Base-by-base conservation (phyloP, 2,797 vertebrate genomes). In the Emydoidea blandingii region DNA sequence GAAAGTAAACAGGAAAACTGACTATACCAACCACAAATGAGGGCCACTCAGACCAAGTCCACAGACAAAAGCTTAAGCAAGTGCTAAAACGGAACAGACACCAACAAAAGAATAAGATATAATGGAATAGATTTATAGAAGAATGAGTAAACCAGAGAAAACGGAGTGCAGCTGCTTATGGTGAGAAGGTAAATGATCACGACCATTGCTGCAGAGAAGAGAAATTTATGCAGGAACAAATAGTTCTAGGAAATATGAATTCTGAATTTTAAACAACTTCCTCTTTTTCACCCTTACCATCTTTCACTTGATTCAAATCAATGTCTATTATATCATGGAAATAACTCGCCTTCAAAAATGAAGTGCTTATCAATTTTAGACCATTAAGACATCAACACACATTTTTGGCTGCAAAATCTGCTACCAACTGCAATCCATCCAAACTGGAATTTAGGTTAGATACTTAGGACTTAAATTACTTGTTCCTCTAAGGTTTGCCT, bases 371-470 rank as follows among this genome's bases (percentile, higher is more conserved):
- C 44, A 94, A 50, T 65, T 96, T 68, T 83, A 93, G 49, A 79
- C 23, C 49, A 88, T 59, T 57, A 91, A 56, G 88, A 29, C 18
- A 89, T 4, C n/a, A 62, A 82, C 49, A 81, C 1, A 0, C 47
- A 72, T 54, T 89, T 91, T 47, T 86, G 2, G 0, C 25, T 81
- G 47, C 9, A 90, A 12, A 37, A 47, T 62, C 81, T 31, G 2
- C 41, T 54, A 92, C 37, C 54, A 92, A 86, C 10, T 49, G 52
- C 31, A 94, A 94, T 79, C 86, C 87, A 84, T 47, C 83, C 0
- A 47, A 91, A 91, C 52, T 44, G 23, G 52, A 88, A 94, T 91
- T 94, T 90, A 94, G 79, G 74, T 49, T 90, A 96, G 6, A 87
- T 57, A 89, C 54, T 81, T 41, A 87, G 80, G 85, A 91, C 87